Evolutionary conservation across 2,113 vertebrate species (phyloP), one percentile per base, ranked within the genome.

Genomic region (Morone chrysops): DNA sequence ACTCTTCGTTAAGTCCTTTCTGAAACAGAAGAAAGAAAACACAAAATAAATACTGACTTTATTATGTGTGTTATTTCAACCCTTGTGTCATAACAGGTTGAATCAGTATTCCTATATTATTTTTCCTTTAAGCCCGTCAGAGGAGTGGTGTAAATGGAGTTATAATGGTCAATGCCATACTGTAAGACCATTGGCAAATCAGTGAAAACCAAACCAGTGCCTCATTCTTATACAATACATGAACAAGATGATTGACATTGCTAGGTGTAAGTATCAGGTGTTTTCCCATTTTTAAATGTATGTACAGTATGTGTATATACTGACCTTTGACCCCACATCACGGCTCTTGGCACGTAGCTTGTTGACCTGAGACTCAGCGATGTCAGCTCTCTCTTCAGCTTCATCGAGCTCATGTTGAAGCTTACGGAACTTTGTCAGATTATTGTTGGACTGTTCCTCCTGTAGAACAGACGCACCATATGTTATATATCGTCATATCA

Each of bases 311-410:
- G 16, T 50, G 8, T 50, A 51, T 51, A 78, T 51, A 78, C 92
- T 77, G 20, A 93, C 94, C 93, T 95, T 95, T 78, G 90, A 83
- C 50, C 93, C 90, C 11, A 88, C 70, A 51, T 94, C 94, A 10
- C 94, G 92, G 51, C 88, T 95, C 86, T 94, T 95, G 72, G 86
- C 90, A 12, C 94, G 92, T 10, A 95, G 68, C 69, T 95, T 95
- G 91, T 95, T 95, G 92, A 95, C 94, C 84, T 95, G 94, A 13
- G 92, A 92, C 80, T 95, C 94, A 0, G 94, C 94, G 0, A 94
- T 95, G 68, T 95, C 94, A 22, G 94, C 94, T 88, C 94, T 17
- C 0, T 95, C 94, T 61, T 95, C 92, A 54, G 93, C 93, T 62
- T 94, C 94, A 75, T 95, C 93, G 3, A 94, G 91, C 79, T 93